These are phyloP conservation scores for Equus przewalskii DNA, from an alignment of 2,113 vertebrate genomes.

Conservation along the genomic window DNA sequence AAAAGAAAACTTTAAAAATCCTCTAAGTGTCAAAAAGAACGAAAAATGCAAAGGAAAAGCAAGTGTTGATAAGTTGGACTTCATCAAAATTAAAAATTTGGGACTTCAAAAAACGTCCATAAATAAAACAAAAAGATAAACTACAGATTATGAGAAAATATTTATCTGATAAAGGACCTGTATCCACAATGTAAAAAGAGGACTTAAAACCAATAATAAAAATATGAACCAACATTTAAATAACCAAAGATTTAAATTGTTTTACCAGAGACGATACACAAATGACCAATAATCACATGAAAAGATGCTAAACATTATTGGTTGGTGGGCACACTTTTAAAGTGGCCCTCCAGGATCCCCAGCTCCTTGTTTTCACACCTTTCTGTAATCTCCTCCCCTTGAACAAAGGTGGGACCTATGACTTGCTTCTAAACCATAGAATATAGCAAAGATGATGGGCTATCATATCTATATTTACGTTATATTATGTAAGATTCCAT, in stretches of 20 bases:
- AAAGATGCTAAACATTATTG: background rate
- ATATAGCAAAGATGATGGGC: no score
- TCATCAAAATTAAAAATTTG: no score
- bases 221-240: background rate
- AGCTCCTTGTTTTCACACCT: no score
- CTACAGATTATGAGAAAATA: background rate
- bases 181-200: background rate
- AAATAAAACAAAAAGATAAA: background rate
- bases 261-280: background rate
- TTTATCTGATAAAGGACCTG: background rate
- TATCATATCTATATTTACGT: no score
- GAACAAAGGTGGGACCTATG: no score
- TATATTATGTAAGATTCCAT: no score
- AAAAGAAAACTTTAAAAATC: background rate
- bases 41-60: background rate
- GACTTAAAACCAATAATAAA: background rate
- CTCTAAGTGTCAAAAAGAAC: background rate
- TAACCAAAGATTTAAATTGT: background rate
- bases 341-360: no score
- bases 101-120: no score
- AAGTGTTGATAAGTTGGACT: no score
- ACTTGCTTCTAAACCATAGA: no score
- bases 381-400: no score
- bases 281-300: background rate
- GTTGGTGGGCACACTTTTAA: background rate